Percentiles rank a stretch among this genome's conserved stretches.
These are phyloP conservation scores for Sparidentex hasta DNA, from an alignment of 2,797 vertebrate genomes.

Conservation along the genomic window DNA sequence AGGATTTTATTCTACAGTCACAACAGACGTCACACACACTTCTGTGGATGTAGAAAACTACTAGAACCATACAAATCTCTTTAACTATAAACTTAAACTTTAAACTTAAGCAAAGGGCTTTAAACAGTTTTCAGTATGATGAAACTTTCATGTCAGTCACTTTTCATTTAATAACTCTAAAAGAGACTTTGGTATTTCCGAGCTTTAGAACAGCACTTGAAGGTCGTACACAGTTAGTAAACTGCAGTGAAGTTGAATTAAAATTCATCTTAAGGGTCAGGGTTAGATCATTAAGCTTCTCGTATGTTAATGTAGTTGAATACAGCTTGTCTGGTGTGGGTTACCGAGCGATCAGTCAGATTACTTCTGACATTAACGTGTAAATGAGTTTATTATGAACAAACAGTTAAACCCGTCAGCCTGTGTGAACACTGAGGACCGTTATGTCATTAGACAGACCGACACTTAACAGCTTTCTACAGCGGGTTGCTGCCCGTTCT, in stretches of 20 bases:
- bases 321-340: too few relatives aligned
- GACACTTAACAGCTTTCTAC: background rate
- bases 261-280: too few relatives aligned
- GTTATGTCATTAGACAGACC: constrained; percentile 6
- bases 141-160: background rate
- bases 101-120: background rate
- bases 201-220: background rate
- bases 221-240: background rate
- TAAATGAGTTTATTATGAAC: background rate
- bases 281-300: too few relatives aligned
- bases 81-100: too few relatives aligned
- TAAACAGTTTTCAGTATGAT: background rate
- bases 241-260: background rate
- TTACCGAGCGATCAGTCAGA: too few relatives aligned
- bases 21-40: too few relatives aligned
- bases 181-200: background rate
- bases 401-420: background rate
- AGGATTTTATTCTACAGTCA: too few relatives aligned
- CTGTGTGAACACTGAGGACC: background rate
- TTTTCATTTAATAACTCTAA: background rate
- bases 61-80: too few relatives aligned
- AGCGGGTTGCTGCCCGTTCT: background rate
- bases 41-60: too few relatives aligned
- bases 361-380: too few relatives aligned
- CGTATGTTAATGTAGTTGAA: too few relatives aligned